Base-by-base conservation (phyloP, 2,888 invertebrate species). In the Sympetrum striolatum region DNA sequence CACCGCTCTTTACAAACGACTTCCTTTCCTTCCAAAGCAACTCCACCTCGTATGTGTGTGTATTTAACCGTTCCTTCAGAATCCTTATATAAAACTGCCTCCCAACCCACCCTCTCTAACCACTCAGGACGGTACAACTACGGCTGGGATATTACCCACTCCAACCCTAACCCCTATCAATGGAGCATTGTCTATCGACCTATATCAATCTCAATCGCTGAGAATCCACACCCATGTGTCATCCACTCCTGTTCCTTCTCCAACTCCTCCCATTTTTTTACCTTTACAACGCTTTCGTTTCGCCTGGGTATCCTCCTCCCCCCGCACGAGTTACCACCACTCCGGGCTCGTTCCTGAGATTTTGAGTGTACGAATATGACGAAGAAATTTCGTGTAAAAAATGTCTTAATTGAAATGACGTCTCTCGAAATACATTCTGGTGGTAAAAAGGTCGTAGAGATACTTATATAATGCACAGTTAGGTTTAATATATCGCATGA, bases 131-230 rank as follows among this genome's bases (percentile, higher is more conserved):
- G 81, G 25, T 82, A 60, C 86, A 64, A 2, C 37, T 15, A 53
- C 18, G 31, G 37, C 37, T 60, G 37, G 31, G 22, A 53, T 18
- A 53, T 53, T 37, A 6, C 31, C 86, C 31, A 60, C 60, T 73
- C 73, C 25, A n/a, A 15, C 58, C 31, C 15, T 6, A 58, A 37
- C n/a, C 86, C 60, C 64, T n/a, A 25, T 81, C 64, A 31, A 60
- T 15, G 86, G 86, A 25, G 31, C 86, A 86, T 86, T 86, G 86
- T 86, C 86, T 86, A 60, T 31, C 86, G 86, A 86, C 86, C 86
- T 60, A 35, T 86, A 86, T 86, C 86, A 86, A 86, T 86, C 86
- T 86, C 86, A 35, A 86, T 86, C 60, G 64, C 86, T 37, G 10
- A 12, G 82, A 37, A 82, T 22, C 58, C 35, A 86, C 60, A 60